Evolutionary conservation across 2,797 vertebrate genomes (phyloP).

Genomic region (Apodemus agrarius): DNA sequence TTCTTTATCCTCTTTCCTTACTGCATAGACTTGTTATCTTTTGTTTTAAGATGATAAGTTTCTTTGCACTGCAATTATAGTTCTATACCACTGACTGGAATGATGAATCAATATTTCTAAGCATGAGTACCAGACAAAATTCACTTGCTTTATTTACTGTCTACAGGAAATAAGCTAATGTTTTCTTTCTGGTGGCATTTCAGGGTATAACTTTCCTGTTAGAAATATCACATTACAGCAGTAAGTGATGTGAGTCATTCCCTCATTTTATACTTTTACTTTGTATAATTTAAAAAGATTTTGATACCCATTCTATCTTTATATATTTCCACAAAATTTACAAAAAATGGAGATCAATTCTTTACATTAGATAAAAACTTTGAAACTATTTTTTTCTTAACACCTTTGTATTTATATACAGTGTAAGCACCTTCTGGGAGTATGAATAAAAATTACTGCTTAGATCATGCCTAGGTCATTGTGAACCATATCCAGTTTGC

Average conservation of each 20-base stretch:
- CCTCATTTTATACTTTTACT: background rate
- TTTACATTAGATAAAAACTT: background rate
- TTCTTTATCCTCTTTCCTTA: background rate
- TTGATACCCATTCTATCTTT: background rate
- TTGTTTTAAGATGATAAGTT: background rate
- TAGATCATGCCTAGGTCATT: slow-evolving; percentile 11
- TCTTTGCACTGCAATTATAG: background rate
- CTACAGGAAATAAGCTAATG: background rate
- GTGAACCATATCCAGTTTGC: background rate
- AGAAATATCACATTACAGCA: background rate
- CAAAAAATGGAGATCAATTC: background rate
- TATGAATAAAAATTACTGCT: background rate
- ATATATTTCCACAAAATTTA: background rate
- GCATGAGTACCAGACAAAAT: background rate
- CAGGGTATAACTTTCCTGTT: background rate
- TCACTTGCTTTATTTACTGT: background rate
- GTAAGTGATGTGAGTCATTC: background rate
- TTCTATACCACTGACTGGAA: background rate
- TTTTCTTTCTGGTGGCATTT: background rate
- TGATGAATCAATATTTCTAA: slow-evolving; percentile 8
- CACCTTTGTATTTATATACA: slow-evolving; percentile 15
- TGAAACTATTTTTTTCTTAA: background rate
- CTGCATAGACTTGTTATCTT: background rate
- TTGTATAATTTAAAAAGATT: background rate
- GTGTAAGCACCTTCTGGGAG: background rate